A percentile compares a stretch with the other conserved stretches of the same genome.
Conservation (phyloP, 2,888 invertebrate genomes). For the Morpho achilles region DNA sequence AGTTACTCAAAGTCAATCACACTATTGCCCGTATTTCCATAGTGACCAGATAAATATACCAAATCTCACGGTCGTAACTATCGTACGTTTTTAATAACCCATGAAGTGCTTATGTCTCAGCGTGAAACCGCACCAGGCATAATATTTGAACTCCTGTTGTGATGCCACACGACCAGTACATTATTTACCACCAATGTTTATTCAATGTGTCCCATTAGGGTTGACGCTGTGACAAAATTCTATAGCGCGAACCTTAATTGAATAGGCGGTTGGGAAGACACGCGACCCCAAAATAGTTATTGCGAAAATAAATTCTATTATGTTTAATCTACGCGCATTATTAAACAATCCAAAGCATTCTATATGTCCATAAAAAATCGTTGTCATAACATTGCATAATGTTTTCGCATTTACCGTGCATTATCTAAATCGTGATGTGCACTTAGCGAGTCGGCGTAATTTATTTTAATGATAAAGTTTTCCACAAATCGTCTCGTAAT, state of each 20-base stretch:
- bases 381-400: slow-evolving; percentile 46
- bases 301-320: slow-evolving; percentile 61
- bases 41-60: slow-evolving; percentile 5
- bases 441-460: slow-evolving; percentile 44
- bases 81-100: slow-evolving; percentile 49
- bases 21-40: too few relatives aligned
- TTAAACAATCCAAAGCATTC: slow-evolving; percentile 52
- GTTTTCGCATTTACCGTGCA: slow-evolving; percentile 48
- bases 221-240: slow-evolving; percentile 56
- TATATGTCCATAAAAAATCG: slow-evolving; percentile 49
- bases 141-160: slow-evolving; percentile 68
- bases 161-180: slow-evolving; percentile 67
- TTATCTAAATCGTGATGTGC: slow-evolving; percentile 70
- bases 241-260: slow-evolving; percentile 65
- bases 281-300: slow-evolving; percentile 50
- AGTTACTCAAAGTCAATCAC: too few relatives aligned
- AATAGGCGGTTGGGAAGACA: slow-evolving; percentile 71
- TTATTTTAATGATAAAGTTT: slow-evolving; percentile 21
- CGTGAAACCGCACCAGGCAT: slow-evolving; percentile 46
- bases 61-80: slow-evolving; percentile 45
- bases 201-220: slow-evolving; percentile 65
- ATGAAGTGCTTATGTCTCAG: slow-evolving; percentile 43
- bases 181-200: slow-evolving; percentile 61
- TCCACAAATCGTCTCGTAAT: slow-evolving; percentile 3
- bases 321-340: slow-evolving; percentile 48